Evolutionary conservation across 53 echinoderm and acorn worm genomes (phyloP).

Genomic region (Antedon mediterranea): DNA sequence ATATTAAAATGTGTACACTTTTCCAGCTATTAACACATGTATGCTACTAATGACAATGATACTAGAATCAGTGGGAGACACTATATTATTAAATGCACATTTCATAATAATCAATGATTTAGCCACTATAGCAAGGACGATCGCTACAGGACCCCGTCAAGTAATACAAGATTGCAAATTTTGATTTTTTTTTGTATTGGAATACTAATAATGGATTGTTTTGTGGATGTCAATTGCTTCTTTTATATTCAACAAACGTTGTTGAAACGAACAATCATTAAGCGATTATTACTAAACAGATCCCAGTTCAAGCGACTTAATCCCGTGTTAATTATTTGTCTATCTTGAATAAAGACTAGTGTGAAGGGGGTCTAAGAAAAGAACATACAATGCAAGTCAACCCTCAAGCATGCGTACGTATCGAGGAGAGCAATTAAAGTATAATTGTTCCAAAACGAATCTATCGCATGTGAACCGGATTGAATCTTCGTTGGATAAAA

Average conservation of each 20-base stretch:
- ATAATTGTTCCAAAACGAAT: background rate
- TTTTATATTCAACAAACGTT: constrained; percentile 39
- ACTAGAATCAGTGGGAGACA: background rate
- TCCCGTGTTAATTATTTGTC: background rate
- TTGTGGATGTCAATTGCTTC: constrained; percentile 22
- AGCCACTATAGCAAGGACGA: background rate
- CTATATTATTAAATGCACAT: background rate
- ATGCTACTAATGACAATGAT: background rate
- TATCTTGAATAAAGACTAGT: background rate
- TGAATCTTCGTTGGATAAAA: background rate
- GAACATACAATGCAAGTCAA: background rate
- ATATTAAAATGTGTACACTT: no score
- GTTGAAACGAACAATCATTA: constrained; percentile 33
- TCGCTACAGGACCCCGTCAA: background rate
- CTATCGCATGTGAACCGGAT: background rate
- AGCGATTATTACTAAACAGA: background rate
- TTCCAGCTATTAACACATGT: no score
- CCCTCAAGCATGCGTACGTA: background rate
- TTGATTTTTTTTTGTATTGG: background rate
- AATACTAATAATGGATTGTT: background rate
- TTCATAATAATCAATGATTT: background rate
- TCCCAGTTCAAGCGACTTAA: background rate
- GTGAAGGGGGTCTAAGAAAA: background rate
- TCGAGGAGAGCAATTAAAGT: background rate
- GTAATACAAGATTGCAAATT: background rate